Evolutionary conservation across 2,113 vertebrate species (phyloP), one percentile per base, ranked within the genome.

Genomic region (Apus apus): DNA sequence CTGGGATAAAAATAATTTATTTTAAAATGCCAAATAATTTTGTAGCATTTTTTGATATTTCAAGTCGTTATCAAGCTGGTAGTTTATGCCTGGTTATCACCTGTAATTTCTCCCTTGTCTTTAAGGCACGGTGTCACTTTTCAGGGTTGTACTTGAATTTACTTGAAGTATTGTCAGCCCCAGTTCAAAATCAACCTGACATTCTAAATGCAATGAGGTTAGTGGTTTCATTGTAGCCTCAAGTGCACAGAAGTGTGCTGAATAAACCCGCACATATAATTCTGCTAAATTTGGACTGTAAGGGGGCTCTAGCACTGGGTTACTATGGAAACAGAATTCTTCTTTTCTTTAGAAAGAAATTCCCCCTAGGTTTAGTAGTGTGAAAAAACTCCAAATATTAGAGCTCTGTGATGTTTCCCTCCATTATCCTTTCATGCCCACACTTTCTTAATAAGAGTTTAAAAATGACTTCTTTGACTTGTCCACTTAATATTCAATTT

Each of bases 241-340:
- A 94, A 98, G 80, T 88, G 87, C 90, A 95, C 75, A 94, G 76
- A 75, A 96, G 54, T 96, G 85, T 95, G 88, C 94, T 95, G 86
- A 97, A 96, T 95, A 97, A 96, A 96, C 83, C 75, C n/a, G 12
- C 97, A 97, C 96, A 94, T 84, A 90, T 72, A 95, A 84, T 93
- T 97, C 93, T 97, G 90, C 97, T 98, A 98, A 98, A 98, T 98
- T 97, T 97, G 97, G 95, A 93, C 93, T 97, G 46, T 91, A 97
- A 97, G 91, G 96, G 93, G 93, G 95, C 96, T 83, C 91, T 96
- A 96, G 72, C 53, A 78, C 94, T 76, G 91, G 93, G 98, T 98
- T 98, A 92, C 98, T 97, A 98, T 98, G 97, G 97, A 96, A 98
- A 98, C 97, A 83, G 93, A 89, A 77, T 95, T 97, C 89, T 97